Base-by-base conservation (phyloP, 2,113 vertebrate genomes). In the Myanophis thanlyinensis region DNA sequence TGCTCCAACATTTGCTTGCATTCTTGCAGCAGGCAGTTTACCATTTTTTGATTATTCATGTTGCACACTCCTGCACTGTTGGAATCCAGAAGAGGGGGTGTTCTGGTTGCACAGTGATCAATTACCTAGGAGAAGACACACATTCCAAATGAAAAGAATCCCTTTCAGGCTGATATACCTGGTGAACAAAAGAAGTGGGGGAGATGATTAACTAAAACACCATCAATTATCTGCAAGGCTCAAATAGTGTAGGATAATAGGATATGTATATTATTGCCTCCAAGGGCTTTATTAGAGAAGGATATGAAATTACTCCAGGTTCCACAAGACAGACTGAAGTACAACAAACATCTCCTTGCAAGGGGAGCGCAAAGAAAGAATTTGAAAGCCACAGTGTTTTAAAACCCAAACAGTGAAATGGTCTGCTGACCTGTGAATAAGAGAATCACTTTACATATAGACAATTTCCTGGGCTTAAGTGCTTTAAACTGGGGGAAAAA, bases 41-140 rank as follows among this genome's bases (percentile, higher is more conserved):
- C 97, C 2, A 96, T 95, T 5, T 97, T 97, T 92, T 96, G 97
- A 95, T 97, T 97, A 97, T 97, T 98, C 98, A 99, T 99, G 96
- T 96, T 30, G 92, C 92, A 95, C 89, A 92, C 92, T 96, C 94
- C 92, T 93, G 53, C 94, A 90, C 40, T 20, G 91, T 88, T 95
- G 94, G 96, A 97, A 96, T 87, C 2, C 89, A 95, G 96, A 56
- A 97, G 96, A 96, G 95, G 85, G 93, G 96, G 95, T 22, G 49
- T 46, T 84, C 46, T 51, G 92, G 30, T 47, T 96, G 96, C 94
- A 3, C 11, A 9, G 96, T 94, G 96, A 98, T 98, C 97, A 96
- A 97, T 98, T 97, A 97, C 97, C 95, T 92, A 92, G 93, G 93
- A 96, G 97, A 96, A 97, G 97, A 97, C 97, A 96, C 95, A 52